Base-by-base conservation (phyloP, 1,140 invertebrate genomes). In the Bombus difficillimus region DNA sequence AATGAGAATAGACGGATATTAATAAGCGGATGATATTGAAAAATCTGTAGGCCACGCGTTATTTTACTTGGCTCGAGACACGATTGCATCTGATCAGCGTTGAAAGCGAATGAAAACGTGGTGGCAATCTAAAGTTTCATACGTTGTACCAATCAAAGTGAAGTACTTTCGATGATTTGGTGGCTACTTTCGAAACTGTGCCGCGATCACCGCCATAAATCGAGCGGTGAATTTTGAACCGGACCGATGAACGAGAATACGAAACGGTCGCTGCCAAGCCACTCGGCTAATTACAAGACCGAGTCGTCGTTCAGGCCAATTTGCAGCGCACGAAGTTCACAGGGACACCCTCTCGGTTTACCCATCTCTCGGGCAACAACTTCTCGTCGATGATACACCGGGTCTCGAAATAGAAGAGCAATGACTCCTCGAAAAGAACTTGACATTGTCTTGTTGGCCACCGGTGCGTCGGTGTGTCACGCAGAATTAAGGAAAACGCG, bases 341-440 rank as follows among this genome's bases (percentile, higher is more conserved):
- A 68, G 41, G 59, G 8, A 68, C 86, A 47, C 43, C 59, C 57
- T 34, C 22, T 5, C 39, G 47, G 64, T 83, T 86, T 62, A 32
- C 34, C 66, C 69, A 34, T 75, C 72, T 66, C 66, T 79, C 80
- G 53, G 74, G 62, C 41, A 74, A 75, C 62, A 81, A 77, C 72
- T 83, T 86, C 53, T 87, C 85, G 89, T 87, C n/a, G 15, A 68
- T 37, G 59, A 37, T 22, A 34, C 85, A 79, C 43, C 81, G 72
- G 15, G 12, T 39, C 81, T 84, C 76, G 81, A 89, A 89, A 90
- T 89, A 90, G 89, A 90, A 82, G 85, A 87, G 81, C 88, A 87
- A 90, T 34, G 89, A 89, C 89, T 76, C 43, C 69, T 57, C 69
- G 13, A 32, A 77, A 69, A 87, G 88, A 82, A 89, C 89, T 90